A percentile compares a stretch with the other conserved stretches of the same genome.
These are phyloP conservation scores for Acromyrmex heyeri DNA, from an alignment of 1,140 invertebrate species.

Conservation along the genomic window DNA sequence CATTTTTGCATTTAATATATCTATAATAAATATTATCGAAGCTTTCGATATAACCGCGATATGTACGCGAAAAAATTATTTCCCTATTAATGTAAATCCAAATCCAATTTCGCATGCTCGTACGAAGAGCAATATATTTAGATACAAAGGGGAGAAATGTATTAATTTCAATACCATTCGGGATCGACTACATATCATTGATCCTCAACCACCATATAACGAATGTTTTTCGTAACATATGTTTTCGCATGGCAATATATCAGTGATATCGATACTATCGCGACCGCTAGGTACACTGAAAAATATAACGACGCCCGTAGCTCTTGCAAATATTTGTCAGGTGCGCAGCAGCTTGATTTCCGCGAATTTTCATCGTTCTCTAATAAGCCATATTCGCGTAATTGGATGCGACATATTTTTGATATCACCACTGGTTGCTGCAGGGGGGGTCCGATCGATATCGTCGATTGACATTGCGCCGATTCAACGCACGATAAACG, in stretches of 20 bases:
- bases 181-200: constrained; percentile 5
- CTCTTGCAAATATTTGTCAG: constrained; percentile 49
- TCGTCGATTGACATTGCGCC: constrained; percentile 53
- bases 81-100: constrained; percentile 3
- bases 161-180: constrained; percentile 34
- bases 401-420: constrained; percentile 59
- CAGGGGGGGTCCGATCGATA: constrained; percentile 19
- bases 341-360: constrained; percentile 10
- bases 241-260: constrained; percentile 17
- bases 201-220: background rate
- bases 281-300: background rate
- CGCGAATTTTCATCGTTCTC: constrained; percentile 38
- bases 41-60: background rate
- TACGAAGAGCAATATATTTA: constrained; percentile 32
- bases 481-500: constrained; percentile 49
- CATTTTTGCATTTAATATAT: background rate
- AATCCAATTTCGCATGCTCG: constrained; percentile 13
- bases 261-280: constrained; percentile 4
- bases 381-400: constrained; percentile 52
- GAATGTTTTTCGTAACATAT: constrained; percentile 20
- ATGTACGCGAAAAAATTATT: constrained; percentile 11
- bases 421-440: constrained; percentile 6
- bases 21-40: background rate
- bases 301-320: constrained; percentile 20
- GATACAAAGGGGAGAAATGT: background rate